Base-by-base conservation (phyloP, 2,113 vertebrate genomes). In the Plecotus auritus region DNA sequence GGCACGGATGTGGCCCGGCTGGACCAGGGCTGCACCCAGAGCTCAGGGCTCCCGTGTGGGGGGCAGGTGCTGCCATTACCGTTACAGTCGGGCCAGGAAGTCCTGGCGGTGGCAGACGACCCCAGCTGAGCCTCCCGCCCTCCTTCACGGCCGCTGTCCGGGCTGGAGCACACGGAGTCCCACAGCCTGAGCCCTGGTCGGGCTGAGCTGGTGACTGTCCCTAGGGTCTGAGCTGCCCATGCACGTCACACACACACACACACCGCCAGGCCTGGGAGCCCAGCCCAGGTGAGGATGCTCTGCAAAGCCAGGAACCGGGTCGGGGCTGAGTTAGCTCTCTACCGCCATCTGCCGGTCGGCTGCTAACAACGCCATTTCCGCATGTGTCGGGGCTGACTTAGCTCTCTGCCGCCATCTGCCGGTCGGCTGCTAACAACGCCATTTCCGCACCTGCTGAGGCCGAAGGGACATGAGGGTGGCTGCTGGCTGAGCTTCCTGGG, bases 291-390 rank as follows among this genome's bases (percentile, higher is more conserved):
- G 23, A 26, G 76, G 61, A 35, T 22, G 4, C 5, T 32, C 51
- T 56, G 64, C n/a, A 56, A 64, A 51, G 59, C 16, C 7, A 49
- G 18, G 77, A 16, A 35, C 22, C 18, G 1, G 5, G 0, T 22
- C n/a, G 42, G 22, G 49, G 45, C 54, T 67, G 51, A 74, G 40
- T 14, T 72, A 32, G 7, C 56, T 82, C 89, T 85, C 86, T 85
- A 56, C 54, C 47, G 47, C 22, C n/a, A 7, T 32, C 85, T 72
- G 85, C 83, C 85, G 40, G 20, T 0, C 22, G 56, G 54, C 54
- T 87, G 86, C 69, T 92, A 74, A 90, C 66, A 85, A 87, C 54
- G 90, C n/a, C 22, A 78, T 83, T 87, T 47, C 64, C 37, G 85
- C 54, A 40, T 84, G n/a, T n/a, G n/a, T n/a, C n/a, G n/a, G n/a